A percentile compares a stretch with the other conserved stretches of the same genome.
Conservation (phyloP, 2,888 invertebrate species). For the Petrophora chlorosata region DNA sequence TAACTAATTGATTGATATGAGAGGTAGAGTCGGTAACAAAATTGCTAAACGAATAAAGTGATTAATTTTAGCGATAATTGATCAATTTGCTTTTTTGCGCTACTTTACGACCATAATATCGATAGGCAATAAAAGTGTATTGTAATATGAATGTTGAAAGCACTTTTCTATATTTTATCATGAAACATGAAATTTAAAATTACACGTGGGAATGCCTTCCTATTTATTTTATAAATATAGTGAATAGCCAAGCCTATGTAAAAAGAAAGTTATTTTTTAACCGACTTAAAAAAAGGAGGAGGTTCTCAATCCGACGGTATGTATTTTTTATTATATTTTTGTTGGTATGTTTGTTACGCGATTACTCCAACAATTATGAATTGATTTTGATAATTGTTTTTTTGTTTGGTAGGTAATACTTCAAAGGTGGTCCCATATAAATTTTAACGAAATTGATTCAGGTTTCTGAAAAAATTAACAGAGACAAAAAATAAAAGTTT, state of each 20-base stretch:
- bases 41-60: constrained; percentile 22
- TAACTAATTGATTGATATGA: constrained; percentile 37
- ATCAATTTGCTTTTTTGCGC: constrained; percentile 20
- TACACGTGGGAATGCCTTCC: constrained; percentile 44
- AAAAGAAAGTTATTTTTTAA: too few species aligned
- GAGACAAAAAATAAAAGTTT: too few species aligned
- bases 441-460: too few species aligned
- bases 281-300: too few species aligned
- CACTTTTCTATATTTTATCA: constrained; percentile 18
- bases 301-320: too few species aligned
- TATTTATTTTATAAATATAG: neutral
- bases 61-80: constrained; percentile 25
- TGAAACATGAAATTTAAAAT: constrained; percentile 18
- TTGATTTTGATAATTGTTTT: too few species aligned
- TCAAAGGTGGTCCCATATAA: too few species aligned
- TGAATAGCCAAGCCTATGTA: neutral
- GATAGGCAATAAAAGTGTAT: constrained; percentile 18
- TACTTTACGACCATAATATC: constrained; percentile 19
- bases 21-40: constrained; percentile 26
- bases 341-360: too few species aligned
- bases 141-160: constrained; percentile 17
- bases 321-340: too few species aligned
- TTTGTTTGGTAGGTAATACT: too few species aligned
- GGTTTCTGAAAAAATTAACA: too few species aligned
- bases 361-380: too few species aligned